phyloP scores from a whole-genome alignment of 1,140 invertebrate genomes.

The Trissolcus basalis region DNA sequence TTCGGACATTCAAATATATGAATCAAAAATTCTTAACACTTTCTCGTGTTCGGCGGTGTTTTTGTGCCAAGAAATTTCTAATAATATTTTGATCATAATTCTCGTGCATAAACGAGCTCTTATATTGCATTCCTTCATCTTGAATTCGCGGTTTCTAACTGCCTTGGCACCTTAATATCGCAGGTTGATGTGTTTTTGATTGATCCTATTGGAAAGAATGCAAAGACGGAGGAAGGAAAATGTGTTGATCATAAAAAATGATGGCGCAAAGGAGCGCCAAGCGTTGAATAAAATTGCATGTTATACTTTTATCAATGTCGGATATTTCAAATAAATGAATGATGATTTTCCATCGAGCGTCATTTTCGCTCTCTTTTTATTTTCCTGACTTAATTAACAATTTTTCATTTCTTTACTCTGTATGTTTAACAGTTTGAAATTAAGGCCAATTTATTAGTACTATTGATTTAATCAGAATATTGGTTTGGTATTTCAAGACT shows the following conservation, averaged over 20 bases:
- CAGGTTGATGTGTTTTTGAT: slow-evolving; percentile 68
- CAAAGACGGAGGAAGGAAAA: slow-evolving; percentile 59
- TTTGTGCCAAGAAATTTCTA: slow-evolving; percentile 42
- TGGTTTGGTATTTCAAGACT: too few species aligned
- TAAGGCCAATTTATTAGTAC: too few species aligned
- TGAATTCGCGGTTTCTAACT: slow-evolving; percentile 52
- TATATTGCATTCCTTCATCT: slow-evolving; percentile 69
- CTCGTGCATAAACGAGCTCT: slow-evolving; percentile 64
- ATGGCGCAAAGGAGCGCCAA: slow-evolving; percentile 19
- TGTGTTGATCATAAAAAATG: slow-evolving; percentile 25
- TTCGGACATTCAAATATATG: too few species aligned
- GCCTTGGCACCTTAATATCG: slow-evolving; percentile 60
- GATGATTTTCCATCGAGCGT: neutral
- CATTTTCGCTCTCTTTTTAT: neutral
- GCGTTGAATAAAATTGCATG: slow-evolving; percentile 32
- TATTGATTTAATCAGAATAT: too few species aligned
- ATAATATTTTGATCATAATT: slow-evolving; percentile 43
- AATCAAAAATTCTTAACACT: slow-evolving; percentile 7
- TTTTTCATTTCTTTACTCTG: too few species aligned
- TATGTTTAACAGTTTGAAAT: too few species aligned
- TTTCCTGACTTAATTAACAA: too few species aligned
- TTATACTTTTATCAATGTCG: slow-evolving; percentile 24
- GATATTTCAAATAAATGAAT: slow-evolving; percentile 41
- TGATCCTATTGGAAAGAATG: slow-evolving; percentile 63
- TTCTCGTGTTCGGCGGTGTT: slow-evolving; percentile 35